Evolutionary conservation across 2,113 vertebrate genomes (phyloP), one percentile per base, ranked within the genome.

Genomic region (Setophaga petechia): DNA sequence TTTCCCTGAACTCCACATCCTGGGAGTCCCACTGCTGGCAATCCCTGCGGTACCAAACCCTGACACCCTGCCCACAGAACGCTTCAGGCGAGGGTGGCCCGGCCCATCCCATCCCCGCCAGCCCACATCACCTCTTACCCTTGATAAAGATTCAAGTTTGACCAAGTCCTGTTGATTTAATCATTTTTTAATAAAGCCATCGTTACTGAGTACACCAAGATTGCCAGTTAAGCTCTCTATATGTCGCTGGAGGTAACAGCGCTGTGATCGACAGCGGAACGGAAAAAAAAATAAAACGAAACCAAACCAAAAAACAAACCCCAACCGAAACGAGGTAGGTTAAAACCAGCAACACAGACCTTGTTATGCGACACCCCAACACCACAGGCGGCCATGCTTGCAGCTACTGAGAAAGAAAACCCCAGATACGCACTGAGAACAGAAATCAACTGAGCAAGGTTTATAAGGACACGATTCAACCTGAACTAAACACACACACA

Each of bases 291-390:
- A 31, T 15, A 35, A 96, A 93, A 86, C 5, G 0, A 82, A 94
- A 77, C 63, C 23, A 71, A 93, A 86, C 51, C 43, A 61, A 90
- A 66, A 92, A 95, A 92, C 84, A 88, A 97, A 95, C 94, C 90
- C 96, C 93, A 98, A 97, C 97, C 90, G 5, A 98, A 98, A 98
- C 98, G 98, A 99, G 98, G 98, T 98, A 99, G 98, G 98, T 98
- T 98, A 98, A 98, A 97, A 98, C 98, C 97, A 98, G 97, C 97
- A 97, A 98, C 98, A 98, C 97, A 98, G 97, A 98, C 98, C 97
- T 85, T 71, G 74, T 96, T 98, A 98, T 96, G 97, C 97, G 97
- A 98, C 97, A 98, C 97, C 97, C 98, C 84, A 97, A 97, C 97
- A 98, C 97, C 97, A 97, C 97, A 97, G 97, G 97, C 94, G 91